phyloP scores from a whole-genome alignment of 2,113 vertebrate genomes.

The Mandrillus leucophaeus region DNA sequence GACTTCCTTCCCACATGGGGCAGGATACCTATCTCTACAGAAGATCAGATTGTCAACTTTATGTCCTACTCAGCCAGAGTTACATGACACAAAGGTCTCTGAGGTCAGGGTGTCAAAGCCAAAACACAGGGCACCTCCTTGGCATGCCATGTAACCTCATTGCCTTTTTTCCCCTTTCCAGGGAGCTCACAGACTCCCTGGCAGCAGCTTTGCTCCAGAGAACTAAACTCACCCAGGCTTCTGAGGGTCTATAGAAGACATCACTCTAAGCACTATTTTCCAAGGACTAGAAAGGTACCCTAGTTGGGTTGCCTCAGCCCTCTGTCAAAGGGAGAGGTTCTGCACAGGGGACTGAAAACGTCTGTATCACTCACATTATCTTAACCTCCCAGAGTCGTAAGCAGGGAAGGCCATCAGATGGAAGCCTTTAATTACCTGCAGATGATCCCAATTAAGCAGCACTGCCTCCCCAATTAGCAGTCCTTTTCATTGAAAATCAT shows the following conservation, averaged over 20 bases:
- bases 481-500: slow-evolving; percentile 76
- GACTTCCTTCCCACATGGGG: neutral
- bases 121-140: neutral
- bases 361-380: neutral
- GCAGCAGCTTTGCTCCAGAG: neutral
- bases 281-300: neutral
- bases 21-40: neutral
- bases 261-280: neutral
- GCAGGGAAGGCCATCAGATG: slow-evolving; percentile 33
- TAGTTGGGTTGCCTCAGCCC: neutral
- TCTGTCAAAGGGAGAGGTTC: neutral
- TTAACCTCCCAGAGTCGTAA: neutral
- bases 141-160: neutral
- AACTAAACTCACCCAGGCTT: neutral
- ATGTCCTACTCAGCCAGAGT: neutral
- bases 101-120: neutral
- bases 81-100: neutral
- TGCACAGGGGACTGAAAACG: neutral
- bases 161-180: neutral
- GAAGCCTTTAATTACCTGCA: slow-evolving; percentile 73
- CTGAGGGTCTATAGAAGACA: neutral
- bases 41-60: neutral
- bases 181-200: neutral
- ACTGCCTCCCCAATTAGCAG: slow-evolving; percentile 73
- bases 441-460: slow-evolving; percentile 78